Percentiles rank a stretch among this genome's conserved stretches.
These are phyloP conservation scores for Ophonus ardosiacus DNA, from an alignment of 2,888 invertebrate genomes.

Conservation along the genomic window DNA sequence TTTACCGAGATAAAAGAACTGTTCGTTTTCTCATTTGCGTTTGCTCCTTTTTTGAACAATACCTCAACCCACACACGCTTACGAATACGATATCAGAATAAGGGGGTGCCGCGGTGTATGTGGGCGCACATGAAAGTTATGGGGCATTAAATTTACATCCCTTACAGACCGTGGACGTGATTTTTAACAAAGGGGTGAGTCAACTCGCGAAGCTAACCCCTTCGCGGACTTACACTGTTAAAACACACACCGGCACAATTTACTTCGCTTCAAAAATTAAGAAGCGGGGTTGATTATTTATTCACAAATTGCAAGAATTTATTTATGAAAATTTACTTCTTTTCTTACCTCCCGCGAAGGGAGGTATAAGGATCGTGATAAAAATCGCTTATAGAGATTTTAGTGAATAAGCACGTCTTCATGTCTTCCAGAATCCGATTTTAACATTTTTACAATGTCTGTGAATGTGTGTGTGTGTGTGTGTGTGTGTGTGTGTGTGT, in stretches of 20 bases:
- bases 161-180: constrained; percentile 67
- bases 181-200: constrained; percentile 67
- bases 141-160: constrained; percentile 68
- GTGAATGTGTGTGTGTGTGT: too few relatives aligned
- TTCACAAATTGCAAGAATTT: background rate
- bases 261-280: background rate
- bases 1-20: constrained; percentile 62
- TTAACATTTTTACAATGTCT: too few relatives aligned
- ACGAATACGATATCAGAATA: constrained; percentile 41
- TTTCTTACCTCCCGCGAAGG: too few relatives aligned
- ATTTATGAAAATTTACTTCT: too few relatives aligned
- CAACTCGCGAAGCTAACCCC: constrained; percentile 63
- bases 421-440: too few relatives aligned
- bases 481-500: too few relatives aligned
- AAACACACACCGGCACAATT: background rate
- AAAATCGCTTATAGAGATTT: too few relatives aligned
- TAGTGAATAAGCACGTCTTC: too few relatives aligned
- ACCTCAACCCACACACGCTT: constrained; percentile 44
- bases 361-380: too few relatives aligned
- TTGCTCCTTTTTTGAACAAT: constrained; percentile 62
- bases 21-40: constrained; percentile 62
- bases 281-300: background rate
- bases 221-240: constrained; percentile 56
- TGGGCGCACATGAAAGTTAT: constrained; percentile 63
- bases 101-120: constrained; percentile 34